Conservation (phyloP, 2,113 vertebrate species). For the Lepus europaeus region DNA sequence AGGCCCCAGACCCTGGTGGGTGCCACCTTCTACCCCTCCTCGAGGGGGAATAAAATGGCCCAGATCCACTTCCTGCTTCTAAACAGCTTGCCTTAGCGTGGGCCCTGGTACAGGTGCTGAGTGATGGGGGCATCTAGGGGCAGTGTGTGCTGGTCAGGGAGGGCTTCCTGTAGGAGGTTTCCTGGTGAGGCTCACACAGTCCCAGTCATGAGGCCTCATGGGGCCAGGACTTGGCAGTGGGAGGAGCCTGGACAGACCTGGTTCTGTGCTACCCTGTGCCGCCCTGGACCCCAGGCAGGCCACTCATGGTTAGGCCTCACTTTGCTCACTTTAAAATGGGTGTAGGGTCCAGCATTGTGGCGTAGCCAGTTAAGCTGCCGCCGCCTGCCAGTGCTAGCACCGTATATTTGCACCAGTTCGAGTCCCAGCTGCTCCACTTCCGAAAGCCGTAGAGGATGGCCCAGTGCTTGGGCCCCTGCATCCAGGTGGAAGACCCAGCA, state of each 20-base stretch:
- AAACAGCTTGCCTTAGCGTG: background rate
- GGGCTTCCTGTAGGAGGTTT: background rate
- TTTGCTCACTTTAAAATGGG: background rate
- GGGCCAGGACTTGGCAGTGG: background rate
- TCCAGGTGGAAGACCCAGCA: too few species aligned
- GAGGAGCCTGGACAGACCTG: background rate
- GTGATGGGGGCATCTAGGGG: background rate
- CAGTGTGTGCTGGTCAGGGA: background rate
- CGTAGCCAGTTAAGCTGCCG: too few species aligned
- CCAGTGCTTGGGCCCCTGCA: too few species aligned
- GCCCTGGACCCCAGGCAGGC: background rate
- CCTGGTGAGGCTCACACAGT: background rate
- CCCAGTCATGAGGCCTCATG: background rate
- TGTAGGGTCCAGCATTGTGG: background rate
- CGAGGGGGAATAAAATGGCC: background rate
- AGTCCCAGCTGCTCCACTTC: too few species aligned
- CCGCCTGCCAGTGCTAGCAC: too few species aligned
- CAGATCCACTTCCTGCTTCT: too few species aligned
- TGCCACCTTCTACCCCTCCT: background rate
- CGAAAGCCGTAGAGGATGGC: too few species aligned
- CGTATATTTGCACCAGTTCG: too few species aligned
- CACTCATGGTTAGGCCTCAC: background rate
- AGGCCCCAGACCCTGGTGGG: background rate
- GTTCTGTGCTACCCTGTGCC: background rate
- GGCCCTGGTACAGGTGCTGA: background rate